Evolutionary conservation across 2,797 vertebrate species (phyloP).

Genomic region (Oophaga sylvatica): DNA sequence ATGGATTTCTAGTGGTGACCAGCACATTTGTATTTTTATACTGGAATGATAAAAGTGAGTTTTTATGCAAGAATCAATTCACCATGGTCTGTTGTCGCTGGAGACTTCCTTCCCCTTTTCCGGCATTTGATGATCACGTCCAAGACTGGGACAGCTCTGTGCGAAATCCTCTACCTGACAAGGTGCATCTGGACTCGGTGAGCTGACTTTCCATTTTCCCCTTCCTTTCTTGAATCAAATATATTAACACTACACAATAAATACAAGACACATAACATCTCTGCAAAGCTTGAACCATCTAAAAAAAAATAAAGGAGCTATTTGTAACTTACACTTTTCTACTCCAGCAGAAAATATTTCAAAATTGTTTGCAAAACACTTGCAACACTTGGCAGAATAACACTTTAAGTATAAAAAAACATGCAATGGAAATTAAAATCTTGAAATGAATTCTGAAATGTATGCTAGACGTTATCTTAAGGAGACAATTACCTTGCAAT

Average conservation of each 20-base stretch:
- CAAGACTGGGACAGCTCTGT: too few species aligned
- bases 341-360: neutral
- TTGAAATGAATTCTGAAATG: constrained; percentile 32
- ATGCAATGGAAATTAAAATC: constrained; percentile 20
- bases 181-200: too few species aligned
- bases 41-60: too few species aligned
- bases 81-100: too few species aligned
- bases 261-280: neutral
- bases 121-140: too few species aligned
- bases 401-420: neutral
- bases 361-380: neutral
- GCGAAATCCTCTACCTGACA: too few species aligned
- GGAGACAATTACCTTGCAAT: constrained; percentile 48
- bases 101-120: too few species aligned
- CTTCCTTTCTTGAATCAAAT: too few species aligned
- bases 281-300: neutral
- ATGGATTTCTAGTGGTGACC: too few species aligned
- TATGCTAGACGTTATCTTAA: constrained; percentile 39
- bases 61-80: too few species aligned
- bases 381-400: constrained; percentile 10
- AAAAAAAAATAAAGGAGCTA: neutral
- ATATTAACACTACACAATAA: neutral
- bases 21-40: too few species aligned
- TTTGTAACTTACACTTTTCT: neutral
- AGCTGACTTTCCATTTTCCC: too few species aligned